Base-by-base conservation (phyloP, 2,797 vertebrate genomes). In the Caiman crocodilus region DNA sequence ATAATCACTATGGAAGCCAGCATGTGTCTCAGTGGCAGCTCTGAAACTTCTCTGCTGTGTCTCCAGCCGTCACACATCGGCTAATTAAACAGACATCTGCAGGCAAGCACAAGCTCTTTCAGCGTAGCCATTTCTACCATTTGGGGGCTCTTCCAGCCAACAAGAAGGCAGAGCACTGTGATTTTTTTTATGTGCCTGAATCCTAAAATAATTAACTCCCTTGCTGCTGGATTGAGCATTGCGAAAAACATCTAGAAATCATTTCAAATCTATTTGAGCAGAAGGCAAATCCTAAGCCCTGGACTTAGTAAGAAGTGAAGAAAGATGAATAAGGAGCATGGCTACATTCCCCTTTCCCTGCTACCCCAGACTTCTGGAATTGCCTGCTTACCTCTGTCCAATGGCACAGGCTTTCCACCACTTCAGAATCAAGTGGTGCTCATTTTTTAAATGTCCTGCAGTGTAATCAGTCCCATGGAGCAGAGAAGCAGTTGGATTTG, bases 301-400 rank as follows among this genome's bases (percentile, higher is more conserved):
- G 23, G 32, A 56, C 55, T 85, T 30, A 55, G 77, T 1, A 2
- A 67, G 84, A 5, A 69, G 25, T 21, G 58, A 6, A 12, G 28
- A 30, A 64, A 61, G 14, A 77, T 5, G 26, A 60, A 23, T 42
- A 32, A 71, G 32, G 21, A 42, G 32, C 25, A 32, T 71, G 42
- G 42, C 23, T 4, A 42, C 8, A 23, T 67, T 2, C 2, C 26
- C 42, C 17, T 50, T 1, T 10, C 23, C 28, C 61, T 63, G 35
- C 56, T 76, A 55, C 42, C 32, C 67, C 64, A 3, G 2, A 10
- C 35, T 10, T 1, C 1, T 42, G 21, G 21, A 1, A 1, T 14
- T 10, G 30, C 73, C 21, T 16, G 16, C 58, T 32, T 65, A 64
- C 80, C 42, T 18, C n/a, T 5, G 17, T 3, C 35, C 50, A 1